Base-by-base conservation (phyloP, 2,888 invertebrate genomes). In the Drosophila infuscata region DNA sequence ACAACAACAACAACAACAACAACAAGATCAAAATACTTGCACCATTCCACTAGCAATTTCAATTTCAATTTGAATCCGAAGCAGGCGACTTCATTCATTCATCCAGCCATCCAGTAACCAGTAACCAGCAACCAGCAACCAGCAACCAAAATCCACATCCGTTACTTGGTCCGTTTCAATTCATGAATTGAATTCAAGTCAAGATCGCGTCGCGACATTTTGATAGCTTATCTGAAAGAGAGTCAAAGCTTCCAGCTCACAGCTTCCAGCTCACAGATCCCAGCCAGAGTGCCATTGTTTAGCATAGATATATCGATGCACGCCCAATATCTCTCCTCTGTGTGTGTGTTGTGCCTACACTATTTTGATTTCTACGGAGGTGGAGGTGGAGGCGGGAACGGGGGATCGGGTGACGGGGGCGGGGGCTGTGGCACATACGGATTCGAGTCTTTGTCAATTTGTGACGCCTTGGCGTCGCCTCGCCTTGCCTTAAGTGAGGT, bases 131-230 rank as follows among this genome's bases (percentile, higher is more conserved):
- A 3, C 32, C 15, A 35, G 29, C 20, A 51, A 3, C 20, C 20
- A 32, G 9, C 36, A 53, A 71, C 49, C 64, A 66, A 83, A 33
- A 70, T 83, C 64, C 76, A 86, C 87, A 88, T 88, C 89, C 81
- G 83, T 79, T 83, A 70, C 79, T 76, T 83, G 75, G 60, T 74
- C 69, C 63, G 71, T 60, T 79, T 79, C 57, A 54, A 74, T 71
- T 81, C 57, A 73, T 79, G 68, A 82, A 85, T 83, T 76, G 72
- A 83, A 83, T 70, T 89, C 68, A 76, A 89, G 80, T 73, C 89
- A 82, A 89, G 85, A 89, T 89, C 78, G 82, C 72, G 87, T 71
- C 85, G 85, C 85, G 85, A 85, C 85, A 89, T 52, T 76, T 68
- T 85, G 86, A 86, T 86, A 85, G 75, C 86, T 89, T 86, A 86